Percentiles rank a stretch among this genome's conserved stretches.
Evolutionary conservation across 2,888 invertebrate species (phyloP).

Genomic region (Osedax fenrisi): DNA sequence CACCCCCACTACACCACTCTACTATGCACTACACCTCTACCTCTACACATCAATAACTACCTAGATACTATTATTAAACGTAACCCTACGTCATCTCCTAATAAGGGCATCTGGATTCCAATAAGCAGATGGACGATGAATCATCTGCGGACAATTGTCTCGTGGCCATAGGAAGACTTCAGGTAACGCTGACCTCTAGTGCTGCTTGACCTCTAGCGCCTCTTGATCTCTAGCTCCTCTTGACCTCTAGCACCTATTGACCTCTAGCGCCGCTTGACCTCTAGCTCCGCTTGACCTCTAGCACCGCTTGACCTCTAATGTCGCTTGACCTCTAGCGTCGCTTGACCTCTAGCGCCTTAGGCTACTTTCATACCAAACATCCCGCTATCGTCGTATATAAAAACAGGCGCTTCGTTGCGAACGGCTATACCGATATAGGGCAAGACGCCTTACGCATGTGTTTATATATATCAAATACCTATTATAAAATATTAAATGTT

Average conservation of each 20-base stretch:
- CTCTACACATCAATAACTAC: no score
- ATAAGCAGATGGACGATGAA: constrained; percentile 58
- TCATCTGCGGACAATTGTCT: constrained; percentile 77
- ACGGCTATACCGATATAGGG: no score
- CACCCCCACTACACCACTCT: no score
- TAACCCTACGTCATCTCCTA: no score
- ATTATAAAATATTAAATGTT: no score
- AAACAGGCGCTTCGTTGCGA: no score
- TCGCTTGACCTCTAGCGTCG: not conserved
- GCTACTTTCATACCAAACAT: no score
- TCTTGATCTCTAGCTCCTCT: not conserved
- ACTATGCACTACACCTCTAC: no score
- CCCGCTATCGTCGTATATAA: no score
- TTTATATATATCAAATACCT: no score
- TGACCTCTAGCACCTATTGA: not conserved
- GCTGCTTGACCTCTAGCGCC: not conserved
- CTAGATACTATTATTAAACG: no score
- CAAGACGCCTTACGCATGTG: no score
- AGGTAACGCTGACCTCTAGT: constrained; percentile 49
- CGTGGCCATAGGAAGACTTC: constrained; percentile 90
- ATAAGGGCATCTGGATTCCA: not conserved
- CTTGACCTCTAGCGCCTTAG: not conserved
- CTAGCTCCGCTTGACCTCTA: not conserved
- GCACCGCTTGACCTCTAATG: not conserved
- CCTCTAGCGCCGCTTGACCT: not conserved